phyloP scores from a whole-genome alignment of 2,113 vertebrate genomes.

The Danionella cerebrum region DNA sequence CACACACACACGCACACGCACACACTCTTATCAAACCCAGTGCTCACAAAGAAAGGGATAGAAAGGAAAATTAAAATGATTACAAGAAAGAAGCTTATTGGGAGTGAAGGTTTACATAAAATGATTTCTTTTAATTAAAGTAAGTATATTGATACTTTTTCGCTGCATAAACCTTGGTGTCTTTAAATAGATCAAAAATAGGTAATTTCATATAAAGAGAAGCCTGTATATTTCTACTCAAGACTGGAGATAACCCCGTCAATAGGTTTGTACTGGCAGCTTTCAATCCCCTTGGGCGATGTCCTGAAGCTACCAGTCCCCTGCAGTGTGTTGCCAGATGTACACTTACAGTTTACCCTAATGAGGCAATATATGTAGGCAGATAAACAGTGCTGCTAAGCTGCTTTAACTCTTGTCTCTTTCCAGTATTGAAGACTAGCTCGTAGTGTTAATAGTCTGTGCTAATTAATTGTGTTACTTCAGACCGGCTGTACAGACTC shows the following conservation, averaged over 20 bases:
- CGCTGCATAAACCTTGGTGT: no score
- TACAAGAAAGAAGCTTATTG: not conserved
- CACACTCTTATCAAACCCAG: conserved; percentile 21
- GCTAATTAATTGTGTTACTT: not conserved
- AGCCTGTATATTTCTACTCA: not conserved
- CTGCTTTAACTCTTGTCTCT: not conserved
- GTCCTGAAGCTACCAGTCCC: not conserved
- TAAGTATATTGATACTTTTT: not conserved
- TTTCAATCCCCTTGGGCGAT: not conserved
- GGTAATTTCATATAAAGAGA: not conserved
- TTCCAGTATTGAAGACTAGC: not conserved
- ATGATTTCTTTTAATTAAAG: no score
- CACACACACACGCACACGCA: conserved; percentile 17
- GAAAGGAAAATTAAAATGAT: not conserved
- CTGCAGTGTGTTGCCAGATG: not conserved
- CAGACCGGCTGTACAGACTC: not conserved
- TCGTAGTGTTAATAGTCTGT: conserved; percentile 4
- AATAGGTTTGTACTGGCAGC: not conserved
- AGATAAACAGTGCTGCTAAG: conserved; percentile 9
- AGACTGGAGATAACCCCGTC: no score
- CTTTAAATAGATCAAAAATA: no score
- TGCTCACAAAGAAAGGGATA: not conserved
- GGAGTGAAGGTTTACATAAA: not conserved
- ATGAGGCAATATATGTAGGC: not conserved
- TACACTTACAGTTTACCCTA: not conserved